phyloP scores from a whole-genome alignment of 2,888 invertebrate species.

The Oligia latruncula region DNA sequence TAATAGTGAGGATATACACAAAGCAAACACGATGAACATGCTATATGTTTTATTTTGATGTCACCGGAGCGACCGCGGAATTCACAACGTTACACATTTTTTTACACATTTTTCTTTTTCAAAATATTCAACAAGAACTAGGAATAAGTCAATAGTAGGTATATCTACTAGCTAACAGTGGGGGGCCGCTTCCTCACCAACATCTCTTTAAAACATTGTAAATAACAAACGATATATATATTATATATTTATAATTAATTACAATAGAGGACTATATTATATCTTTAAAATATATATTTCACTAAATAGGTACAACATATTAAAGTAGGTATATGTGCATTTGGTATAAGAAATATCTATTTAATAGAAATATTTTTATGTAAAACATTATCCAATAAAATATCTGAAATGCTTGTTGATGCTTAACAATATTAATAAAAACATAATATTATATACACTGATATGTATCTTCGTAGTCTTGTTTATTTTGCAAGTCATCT shows the following conservation, averaged over 20 bases:
- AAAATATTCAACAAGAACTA: constrained; percentile 89
- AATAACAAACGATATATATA: constrained; percentile 28
- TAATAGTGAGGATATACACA: constrained; percentile 44
- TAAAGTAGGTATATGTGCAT: neutral
- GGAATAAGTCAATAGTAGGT: constrained; percentile 87
- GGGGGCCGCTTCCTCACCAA: constrained; percentile 75
- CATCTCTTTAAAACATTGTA: neutral
- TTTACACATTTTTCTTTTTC: constrained; percentile 80
- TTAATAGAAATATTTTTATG: neutral
- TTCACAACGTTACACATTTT: constrained; percentile 88
- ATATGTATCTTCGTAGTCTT: constrained; percentile 22
- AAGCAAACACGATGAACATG: constrained; percentile 80
- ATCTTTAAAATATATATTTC: constrained; percentile 24
- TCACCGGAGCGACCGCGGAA: constrained; percentile 80
- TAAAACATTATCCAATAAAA: constrained; percentile 17
- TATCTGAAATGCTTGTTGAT: constrained; percentile 4
- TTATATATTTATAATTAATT: neutral
- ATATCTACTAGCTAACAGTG: constrained; percentile 88
- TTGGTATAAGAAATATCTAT: neutral
- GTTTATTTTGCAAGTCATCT: constrained; percentile 7
- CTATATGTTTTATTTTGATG: constrained; percentile 85
- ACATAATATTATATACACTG: constrained; percentile 17
- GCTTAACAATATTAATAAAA: constrained; percentile 8
- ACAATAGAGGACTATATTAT: constrained; percentile 21
- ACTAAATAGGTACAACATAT: neutral